Conservation (phyloP, 2,888 invertebrate genomes). For the Drosophila nigricruria region DNA sequence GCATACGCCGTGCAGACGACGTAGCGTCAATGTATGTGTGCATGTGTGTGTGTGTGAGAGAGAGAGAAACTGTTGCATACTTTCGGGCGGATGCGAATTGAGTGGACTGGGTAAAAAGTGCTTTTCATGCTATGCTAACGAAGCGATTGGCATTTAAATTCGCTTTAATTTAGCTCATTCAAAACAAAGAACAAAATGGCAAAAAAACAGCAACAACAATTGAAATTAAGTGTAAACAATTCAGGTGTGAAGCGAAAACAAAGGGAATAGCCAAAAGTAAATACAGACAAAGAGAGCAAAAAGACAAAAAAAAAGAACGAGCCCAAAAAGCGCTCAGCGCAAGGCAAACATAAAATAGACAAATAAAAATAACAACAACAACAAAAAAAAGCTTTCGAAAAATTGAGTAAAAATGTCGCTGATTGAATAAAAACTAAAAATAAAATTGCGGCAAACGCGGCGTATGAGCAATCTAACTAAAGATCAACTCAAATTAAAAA, state of each 20-base stretch:
- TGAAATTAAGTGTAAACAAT: constrained; percentile 55
- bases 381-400: constrained; percentile 11
- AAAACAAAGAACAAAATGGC: constrained; percentile 28
- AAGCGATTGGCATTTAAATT: constrained; percentile 39
- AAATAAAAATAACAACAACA: constrained; percentile 29
- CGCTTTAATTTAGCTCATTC: constrained; percentile 27
- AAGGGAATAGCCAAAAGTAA: constrained; percentile 14
- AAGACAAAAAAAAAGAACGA: constrained; percentile 30
- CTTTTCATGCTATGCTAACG: constrained; percentile 24
- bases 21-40: neutral
- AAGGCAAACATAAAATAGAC: constrained; percentile 60
- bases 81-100: constrained; percentile 41
- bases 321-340: constrained; percentile 20
- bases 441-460: constrained; percentile 63
- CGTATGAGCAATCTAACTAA: constrained; percentile 72
- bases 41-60: neutral
- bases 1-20: constrained; percentile 22
- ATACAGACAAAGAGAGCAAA: constrained; percentile 1
- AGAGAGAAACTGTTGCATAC: constrained; percentile 48
- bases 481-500: constrained; percentile 29
- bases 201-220: constrained; percentile 24
- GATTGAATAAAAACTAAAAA: constrained; percentile 81
- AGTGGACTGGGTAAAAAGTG: constrained; percentile 19
- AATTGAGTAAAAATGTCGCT: constrained; percentile 71
- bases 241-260: constrained; percentile 49